A percentile compares a stretch with the other conserved stretches of the same genome.
Evolutionary conservation across 35 echinoderm and acorn worm genomes (phyloP).

Genomic region (Acanthaster planci): DNA sequence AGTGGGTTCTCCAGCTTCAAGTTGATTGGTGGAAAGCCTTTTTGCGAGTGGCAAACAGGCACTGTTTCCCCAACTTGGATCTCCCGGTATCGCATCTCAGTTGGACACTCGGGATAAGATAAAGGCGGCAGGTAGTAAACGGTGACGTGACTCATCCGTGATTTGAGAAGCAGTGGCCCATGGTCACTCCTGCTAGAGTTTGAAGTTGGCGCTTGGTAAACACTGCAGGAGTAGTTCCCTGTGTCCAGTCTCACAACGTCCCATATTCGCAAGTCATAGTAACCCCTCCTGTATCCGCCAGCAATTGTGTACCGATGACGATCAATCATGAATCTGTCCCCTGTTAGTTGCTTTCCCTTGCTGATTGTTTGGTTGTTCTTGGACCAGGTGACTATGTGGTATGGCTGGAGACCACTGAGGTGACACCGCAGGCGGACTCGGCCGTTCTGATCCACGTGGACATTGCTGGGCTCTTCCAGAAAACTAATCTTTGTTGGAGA

Average conservation of each 20-base stretch:
- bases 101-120: slow-evolving; percentile 56
- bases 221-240: slow-evolving; percentile 43
- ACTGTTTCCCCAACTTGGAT: slow-evolving; percentile 38
- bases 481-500: slow-evolving; percentile 26
- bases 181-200: slow-evolving; percentile 5
- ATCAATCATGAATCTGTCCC: slow-evolving; percentile 27
- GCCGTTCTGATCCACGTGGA: slow-evolving; percentile 37
- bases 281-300: slow-evolving; percentile 8
- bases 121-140: slow-evolving; percentile 52
- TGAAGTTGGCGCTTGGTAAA: background rate
- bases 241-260: slow-evolving; percentile 12
- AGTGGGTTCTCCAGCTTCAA: slow-evolving; percentile 25
- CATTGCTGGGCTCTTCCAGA: slow-evolving; percentile 31
- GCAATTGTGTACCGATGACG: slow-evolving; percentile 26
- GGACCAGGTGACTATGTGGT: slow-evolving; percentile 49
- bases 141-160: slow-evolving; percentile 13
- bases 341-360: slow-evolving; percentile 7
- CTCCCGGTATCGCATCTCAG: slow-evolving; percentile 2
- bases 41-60: slow-evolving; percentile 41
- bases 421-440: slow-evolving; percentile 43
- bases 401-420: slow-evolving; percentile 4
- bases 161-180: slow-evolving; percentile 3
- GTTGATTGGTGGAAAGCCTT: slow-evolving; percentile 32
- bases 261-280: slow-evolving; percentile 34
- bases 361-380: slow-evolving; percentile 45